These are phyloP conservation scores for Melanostigma gelatinosum DNA, from an alignment of 2,113 vertebrate genomes.

Conservation along the genomic window DNA sequence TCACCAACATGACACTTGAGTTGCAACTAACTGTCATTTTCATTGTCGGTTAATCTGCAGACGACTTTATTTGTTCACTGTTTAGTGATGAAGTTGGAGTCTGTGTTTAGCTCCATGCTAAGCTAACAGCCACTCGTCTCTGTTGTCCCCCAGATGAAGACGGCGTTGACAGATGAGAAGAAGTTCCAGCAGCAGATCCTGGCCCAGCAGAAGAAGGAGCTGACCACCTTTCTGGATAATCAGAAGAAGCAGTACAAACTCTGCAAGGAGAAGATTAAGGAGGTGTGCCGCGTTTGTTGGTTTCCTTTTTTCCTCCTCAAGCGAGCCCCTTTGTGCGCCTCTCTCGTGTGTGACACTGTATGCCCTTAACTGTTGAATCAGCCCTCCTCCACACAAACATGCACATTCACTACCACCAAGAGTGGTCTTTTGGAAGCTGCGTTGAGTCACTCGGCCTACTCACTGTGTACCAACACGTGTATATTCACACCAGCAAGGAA, in stretches of 20 bases:
- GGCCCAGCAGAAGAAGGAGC: conserved; percentile 99
- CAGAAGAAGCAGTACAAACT: conserved; percentile 99
- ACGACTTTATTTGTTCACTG: not conserved
- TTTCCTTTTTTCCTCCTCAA: conserved; percentile 19
- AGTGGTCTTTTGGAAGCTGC: conserved; percentile 33
- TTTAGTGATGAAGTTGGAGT: not conserved
- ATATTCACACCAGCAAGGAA: conserved; percentile 27
- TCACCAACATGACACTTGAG: not conserved
- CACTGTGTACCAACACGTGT: conserved; percentile 55
- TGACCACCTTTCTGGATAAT: conserved; percentile 98
- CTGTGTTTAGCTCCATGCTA: not conserved
- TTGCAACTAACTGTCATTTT: not conserved
- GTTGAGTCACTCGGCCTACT: conserved; percentile 72
- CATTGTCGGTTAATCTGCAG: too few relatives aligned
- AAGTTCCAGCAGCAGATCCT: conserved; percentile 99
- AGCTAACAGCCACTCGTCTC: not conserved
- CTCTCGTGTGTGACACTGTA: conserved; percentile 37
- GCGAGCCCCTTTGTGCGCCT: conserved; percentile 34
- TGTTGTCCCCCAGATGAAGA: conserved; percentile 87
- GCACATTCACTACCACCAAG: conserved; percentile 36
- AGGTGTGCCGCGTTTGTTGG: conserved; percentile 80
- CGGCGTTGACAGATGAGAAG: conserved; percentile 93
- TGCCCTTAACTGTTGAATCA: conserved; percentile 53
- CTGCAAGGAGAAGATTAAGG: conserved; percentile 99
- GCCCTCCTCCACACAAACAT: conserved; percentile 56